Base-by-base conservation (phyloP, 1,140 invertebrate species). In the Adelges cooleyi region DNA sequence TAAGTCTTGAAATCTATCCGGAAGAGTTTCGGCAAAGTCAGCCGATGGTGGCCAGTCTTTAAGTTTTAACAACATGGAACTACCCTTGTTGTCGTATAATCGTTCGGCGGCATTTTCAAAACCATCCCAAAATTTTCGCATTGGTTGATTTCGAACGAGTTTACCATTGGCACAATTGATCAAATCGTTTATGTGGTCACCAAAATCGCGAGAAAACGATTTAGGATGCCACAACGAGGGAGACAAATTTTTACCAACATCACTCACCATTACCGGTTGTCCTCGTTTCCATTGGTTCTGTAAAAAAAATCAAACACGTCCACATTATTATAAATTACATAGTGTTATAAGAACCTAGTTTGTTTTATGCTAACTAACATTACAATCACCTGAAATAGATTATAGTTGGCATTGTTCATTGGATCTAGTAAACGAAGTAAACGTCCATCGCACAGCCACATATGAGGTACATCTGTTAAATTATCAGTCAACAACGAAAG, bases 61-160 rank as follows among this genome's bases (percentile, higher is more conserved):
- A 1, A 98, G 75, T 74, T 98, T 98, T 17, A 97, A 77, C 40
- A 96, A 77, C 90, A 97, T 94, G 0, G 88, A 86, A 68, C 90
- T 85, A n/a, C 87, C 87, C 44, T 83, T 80, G 10, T 87, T 86
- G 76, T 96, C 92, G 46, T 88, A 84, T 6, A 96, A 77, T 53
- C 93, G 80, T 71, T 89, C 89, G 0, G 82, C 81, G 53, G 88
- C 83, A 66, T 86, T 81, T 69, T 95, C 90, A 76, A 98, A 98
- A 17, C 94, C 94, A 72, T 97, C 91, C 95, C 95, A 98, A 75
- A 98, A 98, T 71, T 90, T 90, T 15, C 83, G 81, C 84, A 96
- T 94, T 3, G 87, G 87, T 72, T 92, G 88, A 75, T 91, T 90
- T 5, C 87, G 86, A 25, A 92, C 88, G 56, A 85, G 77, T 70